Evolutionary conservation across 1,140 invertebrate species (phyloP), one percentile per base, ranked within the genome.

Genomic region (Monochamus saltuarius): DNA sequence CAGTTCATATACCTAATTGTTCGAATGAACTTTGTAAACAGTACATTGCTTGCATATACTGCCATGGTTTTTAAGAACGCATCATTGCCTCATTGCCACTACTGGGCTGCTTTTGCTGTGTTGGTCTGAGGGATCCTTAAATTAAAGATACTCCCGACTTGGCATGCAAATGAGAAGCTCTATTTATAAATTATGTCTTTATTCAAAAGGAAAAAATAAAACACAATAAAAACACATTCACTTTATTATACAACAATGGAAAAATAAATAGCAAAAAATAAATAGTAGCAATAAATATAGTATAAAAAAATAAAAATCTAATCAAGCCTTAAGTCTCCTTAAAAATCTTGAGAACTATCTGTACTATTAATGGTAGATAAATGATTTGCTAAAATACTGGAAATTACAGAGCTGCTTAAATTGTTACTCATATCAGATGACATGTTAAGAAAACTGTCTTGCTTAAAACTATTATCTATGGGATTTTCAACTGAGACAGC

Each of bases 381-480:
- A 61, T 66, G 65, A 14, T 69, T 65, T 54, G 72, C 61, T 37
- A 73, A 66, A 36, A 64, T 65, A 36, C 65, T 70, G 7, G 72
- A 74, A 52, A 74, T 69, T 40, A 76, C 65, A n/a, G 74, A 74
- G 66, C 73, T 71, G 51, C 70, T 74, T 9, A 73, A 70, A 49
- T 67, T 73, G 1, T 69, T 69, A 61, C 72, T 74, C 62, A 73
- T 73, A 59, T 76, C 75, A 4, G 73, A 67, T 1, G 74, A 68
- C 49, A 73, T 72, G 53, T 76, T 70, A 38, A 73, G 65, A 60
- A 74, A 75, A 59, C 22, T 29, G 22, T 68, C 71, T 6, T 68
- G 71, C 57, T 67, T 73, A 40, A 57, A 66, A n/a, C 64, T 64
- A 57, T 63, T 68, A 16, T 67, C 65, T 11, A 65, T 61, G 8